These are phyloP conservation scores for Tonatia bakeri DNA, from an alignment of 2,113 vertebrate species.

Conservation along the genomic window DNA sequence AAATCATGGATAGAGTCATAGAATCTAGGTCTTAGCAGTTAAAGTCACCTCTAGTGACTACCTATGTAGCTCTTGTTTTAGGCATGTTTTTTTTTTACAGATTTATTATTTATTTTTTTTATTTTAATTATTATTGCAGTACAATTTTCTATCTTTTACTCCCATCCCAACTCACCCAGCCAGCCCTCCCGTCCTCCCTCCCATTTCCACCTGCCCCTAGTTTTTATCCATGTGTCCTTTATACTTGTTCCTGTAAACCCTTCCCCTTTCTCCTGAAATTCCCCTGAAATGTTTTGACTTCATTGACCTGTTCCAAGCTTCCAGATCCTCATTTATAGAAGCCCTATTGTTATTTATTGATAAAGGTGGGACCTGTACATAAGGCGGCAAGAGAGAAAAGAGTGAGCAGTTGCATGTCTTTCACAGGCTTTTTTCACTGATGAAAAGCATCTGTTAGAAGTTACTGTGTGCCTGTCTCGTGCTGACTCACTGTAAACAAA, in stretches of 20 bases:
- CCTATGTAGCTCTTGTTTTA: not conserved
- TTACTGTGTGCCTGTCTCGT: not conserved
- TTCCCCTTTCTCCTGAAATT: no score
- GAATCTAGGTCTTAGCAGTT: not conserved
- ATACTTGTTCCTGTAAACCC: no score
- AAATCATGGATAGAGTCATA: not conserved
- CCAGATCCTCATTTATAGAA: not conserved
- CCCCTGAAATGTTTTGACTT: no score
- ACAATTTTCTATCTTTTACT: no score
- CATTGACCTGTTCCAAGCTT: not conserved
- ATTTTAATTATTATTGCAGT: no score
- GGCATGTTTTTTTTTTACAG: conserved; percentile 29
- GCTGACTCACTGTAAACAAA: not conserved
- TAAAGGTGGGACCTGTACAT: not conserved
- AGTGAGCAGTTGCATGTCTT: not conserved
- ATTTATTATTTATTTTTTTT: no score
- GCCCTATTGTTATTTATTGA: not conserved
- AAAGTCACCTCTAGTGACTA: not conserved
- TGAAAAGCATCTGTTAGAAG: not conserved
- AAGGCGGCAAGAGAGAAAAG: not conserved
- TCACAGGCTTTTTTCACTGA: not conserved
- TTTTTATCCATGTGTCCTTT: no score
- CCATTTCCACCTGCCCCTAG: no score
- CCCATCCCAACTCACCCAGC: no score
- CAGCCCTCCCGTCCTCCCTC: no score